Evolutionary conservation across 2,797 vertebrate species (phyloP), one percentile per base, ranked within the genome.

Genomic region (Oreochromis grahami): DNA sequence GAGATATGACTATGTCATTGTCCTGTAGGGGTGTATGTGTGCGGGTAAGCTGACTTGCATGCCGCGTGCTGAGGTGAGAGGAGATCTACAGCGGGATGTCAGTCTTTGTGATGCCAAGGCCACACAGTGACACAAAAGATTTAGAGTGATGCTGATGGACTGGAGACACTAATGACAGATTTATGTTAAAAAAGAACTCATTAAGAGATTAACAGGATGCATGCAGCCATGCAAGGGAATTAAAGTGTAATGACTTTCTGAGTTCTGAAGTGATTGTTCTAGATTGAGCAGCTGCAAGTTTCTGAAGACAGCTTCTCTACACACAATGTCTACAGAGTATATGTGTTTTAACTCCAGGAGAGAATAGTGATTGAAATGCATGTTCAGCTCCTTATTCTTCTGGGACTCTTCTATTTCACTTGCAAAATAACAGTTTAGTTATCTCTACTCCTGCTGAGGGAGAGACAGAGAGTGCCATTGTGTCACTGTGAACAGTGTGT

Each of bases 401-500:
- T 87, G 83, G 88, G 87, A 91, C 80, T 86, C 21, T 14, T 80
- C 60, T 84, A 77, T 88, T 85, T 92, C 87, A 86, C 36, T 95
- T 93, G 82, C 79, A 90, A 89, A 81, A 88, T 68, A 91, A 92
- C 58, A 34, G 86, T 88, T 85, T 77, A 85, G 81, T 93, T 92
- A 87, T 93, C 56, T 85, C 53, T 36, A 53, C 87, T 55, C 90
- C 81, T 76, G 78, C 87, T 89, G 41, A 43, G 84, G 65, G 85
- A 84, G 79, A 76, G 53, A 85, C 86, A 38, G 89, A 74, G 80
- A 80, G 41, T 24, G 72, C 65, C 51, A 58, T 8, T 21, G 32
- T 68, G 55, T 78, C 74, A 83, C 19, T 29, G 17, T 82, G 80
- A 81, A 79, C 70, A 77, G 5, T 52, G 51, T 85, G 72, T 81